These are phyloP conservation scores for Ptychoptera contaminata DNA, from an alignment of 2,888 invertebrate genomes.

Conservation along the genomic window DNA sequence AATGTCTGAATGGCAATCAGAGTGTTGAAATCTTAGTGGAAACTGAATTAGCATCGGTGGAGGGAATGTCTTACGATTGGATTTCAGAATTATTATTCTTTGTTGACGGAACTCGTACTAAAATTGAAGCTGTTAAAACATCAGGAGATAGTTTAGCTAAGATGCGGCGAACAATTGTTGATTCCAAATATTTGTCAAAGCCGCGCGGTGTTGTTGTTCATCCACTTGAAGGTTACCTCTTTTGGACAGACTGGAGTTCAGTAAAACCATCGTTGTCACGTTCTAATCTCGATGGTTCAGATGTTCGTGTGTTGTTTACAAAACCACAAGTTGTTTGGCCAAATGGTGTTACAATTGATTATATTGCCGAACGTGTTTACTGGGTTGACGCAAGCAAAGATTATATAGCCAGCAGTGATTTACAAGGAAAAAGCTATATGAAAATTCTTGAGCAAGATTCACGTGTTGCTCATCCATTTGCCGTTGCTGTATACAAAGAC, in stretches of 20 bases:
- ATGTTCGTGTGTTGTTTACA: conserved; percentile 46
- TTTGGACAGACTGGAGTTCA: conserved; percentile 81
- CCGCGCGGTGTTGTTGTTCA: conserved; percentile 74
- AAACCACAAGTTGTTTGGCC: conserved; percentile 65
- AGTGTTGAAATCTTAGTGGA: conserved; percentile 55
- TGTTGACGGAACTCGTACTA: conserved; percentile 62
- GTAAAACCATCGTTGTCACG: conserved; percentile 62
- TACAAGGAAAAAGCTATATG: conserved; percentile 51
- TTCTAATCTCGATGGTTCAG: conserved; percentile 62
- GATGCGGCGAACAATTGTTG: conserved; percentile 62
- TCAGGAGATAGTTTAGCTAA: conserved; percentile 12
- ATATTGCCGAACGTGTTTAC: conserved; percentile 60
- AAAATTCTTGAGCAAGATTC: conserved; percentile 48
- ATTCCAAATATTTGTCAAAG: conserved; percentile 45
- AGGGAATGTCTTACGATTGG: conserved; percentile 84
- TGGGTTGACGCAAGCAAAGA: conserved; percentile 78
- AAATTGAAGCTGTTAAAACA: conserved; percentile 67
- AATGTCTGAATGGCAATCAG: conserved; percentile 54
- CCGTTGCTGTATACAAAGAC: conserved; percentile 71
- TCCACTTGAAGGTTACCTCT: conserved; percentile 60
- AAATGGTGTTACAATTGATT: conserved; percentile 74
- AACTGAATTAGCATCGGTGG: conserved; percentile 60
- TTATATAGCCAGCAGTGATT: conserved; percentile 61
- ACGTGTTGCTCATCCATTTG: conserved; percentile 67
- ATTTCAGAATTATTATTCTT: conserved; percentile 74